Percentiles rank a stretch among this genome's conserved stretches.
phyloP scores from a whole-genome alignment of 2,797 vertebrate species.

The Ceryle rudis region DNA sequence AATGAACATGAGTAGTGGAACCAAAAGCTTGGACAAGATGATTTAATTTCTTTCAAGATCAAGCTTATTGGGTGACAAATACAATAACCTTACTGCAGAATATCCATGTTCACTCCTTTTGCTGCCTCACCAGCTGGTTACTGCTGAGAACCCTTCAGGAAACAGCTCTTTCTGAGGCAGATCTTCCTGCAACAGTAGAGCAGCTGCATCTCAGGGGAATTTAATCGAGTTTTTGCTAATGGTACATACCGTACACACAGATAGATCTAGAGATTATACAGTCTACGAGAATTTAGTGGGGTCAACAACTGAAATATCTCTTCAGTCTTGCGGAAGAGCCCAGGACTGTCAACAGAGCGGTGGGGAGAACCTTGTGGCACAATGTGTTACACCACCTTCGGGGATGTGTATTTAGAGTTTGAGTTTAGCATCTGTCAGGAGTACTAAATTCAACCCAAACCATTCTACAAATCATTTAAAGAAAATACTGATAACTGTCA shows the following conservation, averaged over 20 bases:
- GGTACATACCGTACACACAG: neutral
- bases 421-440: neutral
- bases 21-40: neutral
- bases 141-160: neutral
- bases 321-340: neutral
- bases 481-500: slow-evolving; percentile 54
- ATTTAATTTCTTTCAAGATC: neutral
- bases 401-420: neutral
- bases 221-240: rapidly evolving
- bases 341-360: neutral
- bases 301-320: neutral
- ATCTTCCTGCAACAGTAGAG: neutral
- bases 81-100: neutral
- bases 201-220: neutral
- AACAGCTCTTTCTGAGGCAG: neutral
- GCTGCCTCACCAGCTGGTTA: neutral
- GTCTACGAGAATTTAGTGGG: neutral
- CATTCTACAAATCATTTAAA: neutral
- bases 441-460: neutral
- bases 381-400: neutral
- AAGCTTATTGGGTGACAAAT: neutral
- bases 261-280: rapidly evolving
- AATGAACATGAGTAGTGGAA: neutral
- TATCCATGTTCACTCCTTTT: rapidly evolving
- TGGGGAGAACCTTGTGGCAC: neutral